Evolutionary conservation across 1,140 invertebrate genomes (phyloP).

Genomic region (Solenopsis fugax): DNA sequence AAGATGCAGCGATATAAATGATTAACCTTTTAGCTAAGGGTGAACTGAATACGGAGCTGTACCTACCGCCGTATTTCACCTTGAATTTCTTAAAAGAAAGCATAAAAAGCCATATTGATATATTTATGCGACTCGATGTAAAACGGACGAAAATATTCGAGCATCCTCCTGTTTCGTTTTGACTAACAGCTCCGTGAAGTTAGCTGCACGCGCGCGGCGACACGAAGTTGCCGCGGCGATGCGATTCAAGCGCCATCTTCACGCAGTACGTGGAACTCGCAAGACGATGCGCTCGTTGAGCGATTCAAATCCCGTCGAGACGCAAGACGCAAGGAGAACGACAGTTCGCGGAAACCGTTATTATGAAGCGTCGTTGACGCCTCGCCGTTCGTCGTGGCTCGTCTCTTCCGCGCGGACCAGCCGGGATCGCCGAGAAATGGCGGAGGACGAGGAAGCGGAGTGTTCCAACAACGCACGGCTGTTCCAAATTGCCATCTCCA

Average conservation of each 20-base stretch:
- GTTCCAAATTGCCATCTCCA: constrained; percentile 73
- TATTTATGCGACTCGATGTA: too few species aligned
- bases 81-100: too few species aligned
- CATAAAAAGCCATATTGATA: too few species aligned
- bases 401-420: constrained; percentile 6
- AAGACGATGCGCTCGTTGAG: background rate
- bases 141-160: too few species aligned
- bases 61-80: too few species aligned
- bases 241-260: constrained; percentile 40
- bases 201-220: background rate
- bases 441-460: constrained; percentile 13
- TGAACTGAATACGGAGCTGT: too few species aligned
- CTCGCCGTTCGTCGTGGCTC: background rate
- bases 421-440: constrained; percentile 29
- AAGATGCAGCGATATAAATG: background rate
- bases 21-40: background rate
- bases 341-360: constrained; percentile 63
- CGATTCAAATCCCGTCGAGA: constrained; percentile 52
- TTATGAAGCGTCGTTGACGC: constrained; percentile 41
- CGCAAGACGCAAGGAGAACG: background rate
- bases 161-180: too few species aligned
- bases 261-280: background rate
- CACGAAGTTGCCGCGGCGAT: background rate
- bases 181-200: background rate
- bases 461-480: constrained; percentile 72